Evolutionary conservation across 2,797 vertebrate genomes (phyloP), one percentile per base, ranked within the genome.

Genomic region (Typhlichthys subterraneus): DNA sequence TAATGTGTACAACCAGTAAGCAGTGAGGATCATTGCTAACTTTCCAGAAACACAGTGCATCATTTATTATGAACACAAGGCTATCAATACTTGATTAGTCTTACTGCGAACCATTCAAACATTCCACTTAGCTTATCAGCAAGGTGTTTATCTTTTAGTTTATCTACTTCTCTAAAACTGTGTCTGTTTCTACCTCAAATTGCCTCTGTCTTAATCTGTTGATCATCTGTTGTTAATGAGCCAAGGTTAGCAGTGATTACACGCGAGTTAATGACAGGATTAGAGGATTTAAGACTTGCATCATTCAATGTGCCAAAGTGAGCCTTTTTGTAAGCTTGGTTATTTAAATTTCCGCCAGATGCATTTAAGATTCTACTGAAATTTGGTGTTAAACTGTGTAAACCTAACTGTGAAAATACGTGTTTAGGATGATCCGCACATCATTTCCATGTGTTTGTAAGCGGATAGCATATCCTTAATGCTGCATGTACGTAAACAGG

Each of bases 231-330:
- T 67, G 31, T 75, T 63, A 57, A 11, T 57, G 55, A 23, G 23
- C 3, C 23, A 23, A 17, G 70, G 53, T 51, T 15, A 52, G 65
- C 48, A 33, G 68, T 45, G 66, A 78, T 80, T 73, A 72, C 67
- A 67, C 15, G 13, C 42, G 57, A 73, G 47, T 29, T 38, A 57
- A 75, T 0, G 15, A 66, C 59, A 23, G 23, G 23, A 23, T 23
- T 23, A 3, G 53, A 77, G 68, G 69, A 56, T 72, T 85, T 84
- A 69, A 77, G 49, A 78, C 45, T 78, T 63, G 63, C 61, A 67
- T 83, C 71, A 59, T 73, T 72, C 56, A 79, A 64, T 70, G 62
- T 76, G 80, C 80, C 84, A 80, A 73, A 84, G 70, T 33, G 77
- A 70, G 69, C 67, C 57, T 73, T 81, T 47, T 72, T 61, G 31